These are phyloP conservation scores for Nephrotoma appendiculata DNA, from an alignment of 2,888 invertebrate genomes.

Conservation along the genomic window DNA sequence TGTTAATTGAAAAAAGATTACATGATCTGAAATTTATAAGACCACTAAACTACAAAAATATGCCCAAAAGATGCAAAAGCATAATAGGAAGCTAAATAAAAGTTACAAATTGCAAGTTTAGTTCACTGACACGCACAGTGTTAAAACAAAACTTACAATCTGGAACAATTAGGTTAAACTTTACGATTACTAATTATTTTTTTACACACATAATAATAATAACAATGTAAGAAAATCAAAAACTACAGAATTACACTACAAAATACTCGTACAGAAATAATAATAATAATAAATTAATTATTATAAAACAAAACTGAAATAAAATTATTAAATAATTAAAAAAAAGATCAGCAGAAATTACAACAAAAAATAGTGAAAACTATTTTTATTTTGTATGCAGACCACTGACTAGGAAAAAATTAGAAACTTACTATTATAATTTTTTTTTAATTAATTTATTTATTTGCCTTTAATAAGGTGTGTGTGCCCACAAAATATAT, in stretches of 20 bases:
- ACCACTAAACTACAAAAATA: background rate
- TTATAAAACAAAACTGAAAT: background rate
- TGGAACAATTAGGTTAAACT: background rate
- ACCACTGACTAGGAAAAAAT: background rate
- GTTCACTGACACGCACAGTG: background rate
- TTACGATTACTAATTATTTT: background rate
- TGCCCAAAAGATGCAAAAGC: background rate
- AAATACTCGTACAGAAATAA: background rate
- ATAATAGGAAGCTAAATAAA: background rate
- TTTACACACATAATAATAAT: background rate
- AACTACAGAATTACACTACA: background rate
- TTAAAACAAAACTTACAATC: background rate
- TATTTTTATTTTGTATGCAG: background rate
- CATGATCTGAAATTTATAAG: background rate
- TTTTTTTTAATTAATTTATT: background rate
- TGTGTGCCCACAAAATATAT: background rate
- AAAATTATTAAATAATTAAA: background rate
- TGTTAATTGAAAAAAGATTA: background rate
- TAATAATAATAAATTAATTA: background rate
- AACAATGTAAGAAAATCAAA: background rate
- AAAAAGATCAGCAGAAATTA: background rate
- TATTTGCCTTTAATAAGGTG: background rate
- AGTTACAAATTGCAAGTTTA: background rate
- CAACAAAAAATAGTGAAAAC: background rate
- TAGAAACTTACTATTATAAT: background rate